These are phyloP conservation scores for Capra hircus DNA, from an alignment of 2,113 vertebrate genomes.

Conservation along the genomic window DNA sequence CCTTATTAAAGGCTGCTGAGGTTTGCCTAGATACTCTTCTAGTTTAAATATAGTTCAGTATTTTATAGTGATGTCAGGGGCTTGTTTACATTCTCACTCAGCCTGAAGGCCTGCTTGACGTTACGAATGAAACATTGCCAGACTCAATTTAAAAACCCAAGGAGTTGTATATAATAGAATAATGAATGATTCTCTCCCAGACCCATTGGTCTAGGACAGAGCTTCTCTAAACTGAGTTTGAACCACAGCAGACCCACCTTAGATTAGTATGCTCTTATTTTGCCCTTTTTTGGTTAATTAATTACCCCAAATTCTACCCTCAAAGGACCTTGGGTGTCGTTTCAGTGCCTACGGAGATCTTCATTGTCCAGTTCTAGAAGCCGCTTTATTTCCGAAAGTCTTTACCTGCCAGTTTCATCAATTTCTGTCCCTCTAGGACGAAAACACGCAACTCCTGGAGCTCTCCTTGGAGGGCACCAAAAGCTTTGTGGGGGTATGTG, in stretches of 20 bases:
- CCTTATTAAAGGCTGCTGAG: not conserved
- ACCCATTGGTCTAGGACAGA: not conserved
- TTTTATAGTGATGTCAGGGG: not conserved
- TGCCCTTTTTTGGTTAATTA: not conserved
- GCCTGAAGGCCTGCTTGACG: not conserved
- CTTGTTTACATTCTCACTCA: not conserved
- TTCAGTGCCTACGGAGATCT: not conserved
- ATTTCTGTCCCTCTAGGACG: not conserved
- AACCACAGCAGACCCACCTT: not conserved
- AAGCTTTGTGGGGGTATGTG: rapidly evolving
- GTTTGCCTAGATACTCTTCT: not conserved
- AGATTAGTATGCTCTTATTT: not conserved
- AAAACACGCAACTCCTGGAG: not conserved
- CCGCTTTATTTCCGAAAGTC: not conserved
- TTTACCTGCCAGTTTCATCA: not conserved
- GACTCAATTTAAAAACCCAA: not conserved
- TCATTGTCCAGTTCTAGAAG: not conserved
- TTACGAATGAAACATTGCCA: not conserved
- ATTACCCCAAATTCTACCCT: not conserved
- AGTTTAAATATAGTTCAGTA: not conserved
- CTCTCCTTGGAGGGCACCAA: not conserved
- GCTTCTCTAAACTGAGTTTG: not conserved
- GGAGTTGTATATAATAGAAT: not conserved
- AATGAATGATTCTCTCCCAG: not conserved
- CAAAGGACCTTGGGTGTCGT: not conserved